Evolutionary conservation across 2,888 invertebrate genomes (phyloP), one percentile per base, ranked within the genome.

Genomic region (Aphodius sticticus): DNA sequence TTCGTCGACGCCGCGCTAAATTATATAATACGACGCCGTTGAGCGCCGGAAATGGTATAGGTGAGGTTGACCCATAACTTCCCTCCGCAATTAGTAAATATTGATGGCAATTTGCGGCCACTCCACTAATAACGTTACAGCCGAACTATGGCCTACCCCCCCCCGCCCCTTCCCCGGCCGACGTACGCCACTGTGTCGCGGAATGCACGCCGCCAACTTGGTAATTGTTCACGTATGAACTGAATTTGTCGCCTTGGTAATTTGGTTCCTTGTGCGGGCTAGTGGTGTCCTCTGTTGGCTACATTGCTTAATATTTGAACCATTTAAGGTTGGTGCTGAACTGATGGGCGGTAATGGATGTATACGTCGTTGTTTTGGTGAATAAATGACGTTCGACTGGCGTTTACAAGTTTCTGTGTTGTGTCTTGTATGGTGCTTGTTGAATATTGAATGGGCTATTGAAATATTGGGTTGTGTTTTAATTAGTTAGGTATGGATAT

Each of bases 61-160:
- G 71, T 4, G 81, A 77, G 81, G 77, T 69, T 72, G 75, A 26
- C 26, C 78, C 71, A 70, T 26, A 81, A 83, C 83, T 84, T 85
- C 84, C 84, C 81, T 76, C 82, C 80, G 77, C 83, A 84, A 85
- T 85, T 84, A 85, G 82, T 72, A 81, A 83, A 82, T 83, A 84
- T 83, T 84, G 84, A 84, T 84, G 79, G 84, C 81, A 84, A 85
- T 84, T 84, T 83, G 84, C 82, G 84, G 82, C 83, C 83, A 84
- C 84, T 85, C 83, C 82, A 82, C 83, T 85, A 85, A 85, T 83
- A 82, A 83, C 83, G 83, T 84, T 81, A 78, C 82, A 1, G 53
- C 9, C 53, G 53, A 53, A 53, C 53, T 53, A 53, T 26, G 26
- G 26, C 26, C 53, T 53, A 53, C 53, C 7, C 2, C 53, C 53